Conservation (phyloP, 2,888 invertebrate genomes). For the Hydroisotoma schaefferi region DNA sequence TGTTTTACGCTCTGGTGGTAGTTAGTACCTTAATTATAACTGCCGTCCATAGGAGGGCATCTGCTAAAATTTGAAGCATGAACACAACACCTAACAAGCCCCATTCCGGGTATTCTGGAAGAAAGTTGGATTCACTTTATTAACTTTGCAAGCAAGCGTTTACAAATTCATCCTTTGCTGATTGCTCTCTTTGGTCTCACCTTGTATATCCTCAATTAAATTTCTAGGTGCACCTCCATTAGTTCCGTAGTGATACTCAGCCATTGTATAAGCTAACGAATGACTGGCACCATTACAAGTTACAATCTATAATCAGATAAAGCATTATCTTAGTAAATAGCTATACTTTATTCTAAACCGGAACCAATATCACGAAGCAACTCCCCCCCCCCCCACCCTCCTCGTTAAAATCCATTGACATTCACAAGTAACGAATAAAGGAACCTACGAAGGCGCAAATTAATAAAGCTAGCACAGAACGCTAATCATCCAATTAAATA, state of each 20-base stretch:
- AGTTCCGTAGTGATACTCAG: conserved; percentile 4
- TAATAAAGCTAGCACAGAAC: too few relatives aligned
- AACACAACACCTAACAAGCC: conserved; percentile 17
- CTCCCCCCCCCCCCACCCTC: too few relatives aligned
- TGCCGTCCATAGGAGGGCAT: conserved; percentile 23
- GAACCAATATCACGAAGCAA: too few relatives aligned
- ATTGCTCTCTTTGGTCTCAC: conserved; percentile 17
- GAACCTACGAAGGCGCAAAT: too few relatives aligned
- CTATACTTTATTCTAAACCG: too few relatives aligned
- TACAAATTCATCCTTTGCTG: not conserved
- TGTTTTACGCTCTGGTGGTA: not conserved
- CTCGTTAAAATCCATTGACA: too few relatives aligned
- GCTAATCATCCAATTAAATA: too few relatives aligned
- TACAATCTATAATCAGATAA: conserved; percentile 14
- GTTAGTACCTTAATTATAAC: conserved; percentile 31
- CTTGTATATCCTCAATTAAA: conserved; percentile 18
- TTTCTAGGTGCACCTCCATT: conserved; percentile 12
- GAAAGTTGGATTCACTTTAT: not conserved
- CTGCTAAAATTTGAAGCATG: conserved; percentile 23
- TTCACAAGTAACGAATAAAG: not conserved
- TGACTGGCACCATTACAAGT: conserved; percentile 16
- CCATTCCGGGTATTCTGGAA: conserved; percentile 29
- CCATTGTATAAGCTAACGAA: conserved; percentile 5
- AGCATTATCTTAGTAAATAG: too few relatives aligned
- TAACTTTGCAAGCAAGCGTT: too few relatives aligned